phyloP scores from a whole-genome alignment of 2,888 invertebrate species.

The Blastobasis adustella region DNA sequence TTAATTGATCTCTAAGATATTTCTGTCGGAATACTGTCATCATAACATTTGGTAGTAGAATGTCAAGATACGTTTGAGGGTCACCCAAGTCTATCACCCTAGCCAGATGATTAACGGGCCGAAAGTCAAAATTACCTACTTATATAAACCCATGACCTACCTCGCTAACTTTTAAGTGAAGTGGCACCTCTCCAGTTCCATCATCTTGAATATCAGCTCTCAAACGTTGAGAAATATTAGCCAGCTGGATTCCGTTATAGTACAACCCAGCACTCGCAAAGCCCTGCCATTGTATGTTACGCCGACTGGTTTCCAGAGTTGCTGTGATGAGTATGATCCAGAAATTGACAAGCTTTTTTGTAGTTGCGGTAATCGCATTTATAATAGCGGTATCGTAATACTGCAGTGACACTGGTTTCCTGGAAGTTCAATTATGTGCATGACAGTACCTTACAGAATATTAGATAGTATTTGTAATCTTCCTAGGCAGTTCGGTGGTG shows the following conservation, averaged over 20 bases:
- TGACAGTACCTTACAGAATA: too few relatives aligned
- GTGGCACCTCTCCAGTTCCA: slow-evolving; percentile 39
- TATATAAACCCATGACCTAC: slow-evolving; percentile 23
- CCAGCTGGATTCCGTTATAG: slow-evolving; percentile 40
- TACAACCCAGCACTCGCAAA: slow-evolving; percentile 37
- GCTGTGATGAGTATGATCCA: slow-evolving; percentile 46
- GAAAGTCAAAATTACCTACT: too few relatives aligned
- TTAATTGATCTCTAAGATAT: too few relatives aligned
- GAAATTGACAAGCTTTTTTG: slow-evolving; percentile 25
- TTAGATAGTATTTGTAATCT: too few relatives aligned
- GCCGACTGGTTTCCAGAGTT: slow-evolving; percentile 40
- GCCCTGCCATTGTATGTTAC: slow-evolving; percentile 30
- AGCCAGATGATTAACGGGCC: too few relatives aligned
- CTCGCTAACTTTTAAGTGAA: slow-evolving; percentile 45
- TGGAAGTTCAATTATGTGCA: slow-evolving; percentile 31
- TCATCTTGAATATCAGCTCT: slow-evolving; percentile 29
- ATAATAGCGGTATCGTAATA: slow-evolving; percentile 78
- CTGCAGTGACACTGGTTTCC: slow-evolving; percentile 81
- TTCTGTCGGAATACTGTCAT: too few relatives aligned
- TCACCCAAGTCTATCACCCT: too few relatives aligned
- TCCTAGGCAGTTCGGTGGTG: too few relatives aligned
- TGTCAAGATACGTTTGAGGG: too few relatives aligned
- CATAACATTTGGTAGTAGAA: too few relatives aligned
- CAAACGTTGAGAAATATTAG: slow-evolving; percentile 32
- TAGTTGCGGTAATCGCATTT: slow-evolving; percentile 74